Evolutionary conservation across 2,888 invertebrate species (phyloP).

Genomic region (Panopea generosa): DNA sequence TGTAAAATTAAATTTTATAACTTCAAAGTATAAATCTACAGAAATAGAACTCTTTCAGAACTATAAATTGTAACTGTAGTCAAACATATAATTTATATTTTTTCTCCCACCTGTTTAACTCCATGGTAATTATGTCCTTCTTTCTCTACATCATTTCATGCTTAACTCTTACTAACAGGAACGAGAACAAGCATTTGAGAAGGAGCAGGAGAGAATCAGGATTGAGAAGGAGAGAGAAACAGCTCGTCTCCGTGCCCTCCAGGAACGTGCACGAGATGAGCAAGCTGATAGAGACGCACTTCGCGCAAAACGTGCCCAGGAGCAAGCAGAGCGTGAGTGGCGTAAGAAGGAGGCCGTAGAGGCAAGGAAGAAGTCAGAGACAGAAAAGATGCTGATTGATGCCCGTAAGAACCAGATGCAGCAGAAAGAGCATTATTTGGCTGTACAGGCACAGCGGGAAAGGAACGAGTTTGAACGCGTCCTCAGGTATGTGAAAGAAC

Average conservation of each 20-base stretch:
- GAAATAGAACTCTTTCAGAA: too few relatives aligned
- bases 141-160: too few relatives aligned
- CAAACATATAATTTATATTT: too few relatives aligned
- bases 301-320: conserved; percentile 84
- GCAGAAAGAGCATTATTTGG: conserved; percentile 85
- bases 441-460: conserved; percentile 85
- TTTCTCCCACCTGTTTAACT: too few relatives aligned
- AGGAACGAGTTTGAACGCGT: conserved; percentile 85
- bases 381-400: conserved; percentile 81
- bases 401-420: conserved; percentile 83
- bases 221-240: conserved; percentile 85
- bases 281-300: conserved; percentile 84
- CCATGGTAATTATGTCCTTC: too few relatives aligned
- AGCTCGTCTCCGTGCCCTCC: conserved; percentile 82
- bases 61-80: too few relatives aligned
- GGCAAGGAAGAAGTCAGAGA: conserved; percentile 81
- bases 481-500: conserved; percentile 77
- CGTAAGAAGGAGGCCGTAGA: conserved; percentile 83
- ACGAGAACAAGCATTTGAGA: conserved; percentile 83
- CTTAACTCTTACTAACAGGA: conserved; percentile 80
- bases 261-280: conserved; percentile 84
- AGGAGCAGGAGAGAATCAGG: conserved; percentile 83
- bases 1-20: too few relatives aligned
- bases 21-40: too few relatives aligned
- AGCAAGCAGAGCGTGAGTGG: conserved; percentile 85